phyloP scores from a whole-genome alignment of 2,113 vertebrate species.

The Sphyrna mokarran region DNA sequence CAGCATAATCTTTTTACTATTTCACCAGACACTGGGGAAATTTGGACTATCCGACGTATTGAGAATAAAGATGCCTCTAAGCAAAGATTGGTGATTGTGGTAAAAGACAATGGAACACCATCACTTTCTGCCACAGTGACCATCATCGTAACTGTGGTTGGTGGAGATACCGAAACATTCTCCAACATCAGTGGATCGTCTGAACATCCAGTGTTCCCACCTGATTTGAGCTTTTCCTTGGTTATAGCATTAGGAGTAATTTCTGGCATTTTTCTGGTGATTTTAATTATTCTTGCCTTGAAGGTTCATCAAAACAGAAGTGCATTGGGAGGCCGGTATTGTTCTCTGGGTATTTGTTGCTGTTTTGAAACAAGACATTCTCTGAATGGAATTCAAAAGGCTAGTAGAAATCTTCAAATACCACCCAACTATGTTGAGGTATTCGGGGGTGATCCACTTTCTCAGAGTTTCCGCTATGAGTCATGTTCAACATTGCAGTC shows the following conservation, averaged over 20 bases:
- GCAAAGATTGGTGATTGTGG: constrained; percentile 43
- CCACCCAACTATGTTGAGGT: not conserved
- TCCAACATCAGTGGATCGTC: constrained; percentile 34
- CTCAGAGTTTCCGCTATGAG: not conserved
- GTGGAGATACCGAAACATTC: constrained; percentile 46
- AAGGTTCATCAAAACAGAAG: constrained; percentile 24
- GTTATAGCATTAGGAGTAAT: constrained; percentile 42
- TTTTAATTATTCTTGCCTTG: constrained; percentile 32
- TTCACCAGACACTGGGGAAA: constrained; percentile 42
- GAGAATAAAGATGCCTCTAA: constrained; percentile 41
- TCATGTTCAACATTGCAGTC: not conserved
- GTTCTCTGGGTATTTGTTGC: not conserved
- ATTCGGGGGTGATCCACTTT: not conserved
- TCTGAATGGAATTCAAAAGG: not conserved
- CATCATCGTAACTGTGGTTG: constrained; percentile 42
- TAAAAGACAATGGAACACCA: constrained; percentile 47
- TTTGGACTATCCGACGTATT: constrained; percentile 39
- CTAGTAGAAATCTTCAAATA: constrained; percentile 22
- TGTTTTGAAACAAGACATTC: not conserved
- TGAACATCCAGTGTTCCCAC: not conserved
- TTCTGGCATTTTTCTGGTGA: constrained; percentile 42
- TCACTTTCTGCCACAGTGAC: constrained; percentile 44
- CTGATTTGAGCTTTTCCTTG: constrained; percentile 41
- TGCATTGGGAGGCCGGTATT: not conserved
- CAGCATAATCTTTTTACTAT: constrained; percentile 42